These are phyloP conservation scores for Microchirus variegatus DNA, from an alignment of 2,797 vertebrate genomes.

Conservation along the genomic window DNA sequence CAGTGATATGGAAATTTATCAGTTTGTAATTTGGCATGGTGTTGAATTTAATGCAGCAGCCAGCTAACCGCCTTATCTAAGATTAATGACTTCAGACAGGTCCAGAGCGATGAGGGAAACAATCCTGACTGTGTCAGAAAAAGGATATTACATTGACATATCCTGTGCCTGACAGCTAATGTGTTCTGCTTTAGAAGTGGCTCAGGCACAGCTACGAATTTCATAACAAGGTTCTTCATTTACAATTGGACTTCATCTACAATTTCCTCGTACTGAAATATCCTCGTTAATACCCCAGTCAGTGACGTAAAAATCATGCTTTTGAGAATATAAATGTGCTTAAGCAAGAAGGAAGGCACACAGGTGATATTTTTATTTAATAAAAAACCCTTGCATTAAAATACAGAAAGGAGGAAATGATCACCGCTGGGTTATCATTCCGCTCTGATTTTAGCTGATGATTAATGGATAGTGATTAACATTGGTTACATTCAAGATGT, in stretches of 20 bases:
- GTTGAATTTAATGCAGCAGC: slow-evolving; percentile 70
- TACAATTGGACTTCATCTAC: slow-evolving; percentile 50
- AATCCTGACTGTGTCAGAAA: slow-evolving; percentile 82
- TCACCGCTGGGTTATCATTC: slow-evolving; percentile 65
- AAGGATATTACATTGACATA: slow-evolving; percentile 83
- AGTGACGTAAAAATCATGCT: slow-evolving; percentile 54
- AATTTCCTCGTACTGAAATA: slow-evolving; percentile 18
- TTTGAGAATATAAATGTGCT: slow-evolving; percentile 28
- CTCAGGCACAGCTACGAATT: slow-evolving; percentile 67
- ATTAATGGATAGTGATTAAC: slow-evolving; percentile 51
- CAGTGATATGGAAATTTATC: slow-evolving; percentile 73
- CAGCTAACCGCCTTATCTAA: slow-evolving; percentile 66
- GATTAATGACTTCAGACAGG: slow-evolving; percentile 85
- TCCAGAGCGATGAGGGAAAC: slow-evolving; percentile 80
- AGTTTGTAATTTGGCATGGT: slow-evolving; percentile 74
- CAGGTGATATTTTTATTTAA: slow-evolving; percentile 40
- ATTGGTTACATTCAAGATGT: neutral
- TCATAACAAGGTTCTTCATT: slow-evolving; percentile 53
- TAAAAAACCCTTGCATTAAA: slow-evolving; percentile 39
- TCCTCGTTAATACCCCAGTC: slow-evolving; percentile 18
- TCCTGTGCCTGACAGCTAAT: slow-evolving; percentile 79
- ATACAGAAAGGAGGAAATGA: slow-evolving; percentile 62
- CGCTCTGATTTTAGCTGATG: slow-evolving; percentile 38
- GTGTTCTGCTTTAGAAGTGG: slow-evolving; percentile 75
- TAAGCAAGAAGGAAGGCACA: slow-evolving; percentile 28